Percentiles rank a stretch among this genome's conserved stretches.
These are phyloP conservation scores for Semnornis frantzii DNA, from an alignment of 2,113 vertebrate genomes.

Conservation along the genomic window DNA sequence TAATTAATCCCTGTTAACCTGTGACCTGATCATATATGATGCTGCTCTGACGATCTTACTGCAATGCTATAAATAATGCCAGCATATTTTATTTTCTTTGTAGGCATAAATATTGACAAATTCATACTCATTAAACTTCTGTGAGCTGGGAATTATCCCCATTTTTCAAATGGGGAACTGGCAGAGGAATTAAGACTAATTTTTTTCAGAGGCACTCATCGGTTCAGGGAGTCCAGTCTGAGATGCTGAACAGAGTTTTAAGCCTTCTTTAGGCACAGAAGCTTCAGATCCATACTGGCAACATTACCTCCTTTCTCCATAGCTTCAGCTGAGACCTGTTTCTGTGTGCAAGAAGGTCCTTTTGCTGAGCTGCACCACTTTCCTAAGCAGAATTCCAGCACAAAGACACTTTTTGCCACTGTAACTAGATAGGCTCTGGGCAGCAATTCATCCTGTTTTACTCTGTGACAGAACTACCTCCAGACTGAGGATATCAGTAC, in stretches of 20 bases:
- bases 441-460: neutral
- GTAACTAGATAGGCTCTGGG: neutral
- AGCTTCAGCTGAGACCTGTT: neutral
- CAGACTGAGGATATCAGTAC: neutral
- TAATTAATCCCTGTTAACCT: constrained; percentile 58
- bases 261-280: neutral
- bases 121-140: constrained; percentile 51
- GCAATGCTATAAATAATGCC: constrained; percentile 38
- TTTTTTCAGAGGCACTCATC: neutral
- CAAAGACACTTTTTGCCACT: neutral
- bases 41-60: constrained; percentile 33
- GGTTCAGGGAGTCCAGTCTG: neutral
- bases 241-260: neutral
- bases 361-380: neutral
- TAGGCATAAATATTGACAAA: constrained; percentile 64
- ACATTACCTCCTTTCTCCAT: neutral
- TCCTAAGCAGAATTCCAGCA: neutral
- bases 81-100: constrained; percentile 66
- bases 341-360: neutral
- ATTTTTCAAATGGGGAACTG: neutral
- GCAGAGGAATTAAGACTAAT: neutral
- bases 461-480: neutral
- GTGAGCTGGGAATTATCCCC: constrained; percentile 35
- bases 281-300: neutral
- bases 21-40: constrained; percentile 28